Evolutionary conservation across 1,140 invertebrate genomes (phyloP).

Genomic region (Lamellibrachia luymesi): DNA sequence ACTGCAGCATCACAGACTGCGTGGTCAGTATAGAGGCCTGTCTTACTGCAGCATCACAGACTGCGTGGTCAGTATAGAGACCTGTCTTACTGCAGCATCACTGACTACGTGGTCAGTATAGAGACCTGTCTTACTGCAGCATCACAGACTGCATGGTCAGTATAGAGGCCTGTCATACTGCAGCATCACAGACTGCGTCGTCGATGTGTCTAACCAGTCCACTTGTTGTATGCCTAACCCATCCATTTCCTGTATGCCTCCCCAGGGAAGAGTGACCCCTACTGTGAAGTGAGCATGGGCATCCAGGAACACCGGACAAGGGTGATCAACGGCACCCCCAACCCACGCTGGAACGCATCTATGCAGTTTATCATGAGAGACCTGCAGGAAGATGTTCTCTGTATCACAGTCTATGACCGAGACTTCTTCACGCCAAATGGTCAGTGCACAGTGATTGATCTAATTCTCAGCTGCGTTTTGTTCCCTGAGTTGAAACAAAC

Average conservation of each 20-base stretch:
- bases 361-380: conserved; percentile 81
- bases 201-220: not conserved
- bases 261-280: conserved; percentile 66
- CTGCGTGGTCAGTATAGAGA: too few relatives aligned
- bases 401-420: conserved; percentile 76
- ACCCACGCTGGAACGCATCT: conserved; percentile 76
- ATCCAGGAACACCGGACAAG: conserved; percentile 73
- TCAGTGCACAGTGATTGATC: conserved; percentile 43
- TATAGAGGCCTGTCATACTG: too few relatives aligned
- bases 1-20: too few relatives aligned
- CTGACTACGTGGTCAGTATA: too few relatives aligned
- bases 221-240: not conserved
- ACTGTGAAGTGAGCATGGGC: conserved; percentile 78
- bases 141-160: too few relatives aligned
- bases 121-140: too few relatives aligned
- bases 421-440: conserved; percentile 77
- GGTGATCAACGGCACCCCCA: conserved; percentile 64
- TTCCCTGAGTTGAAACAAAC: too few relatives aligned
- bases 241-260: not conserved
- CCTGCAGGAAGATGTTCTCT: conserved; percentile 72
- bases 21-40: too few relatives aligned
- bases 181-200: too few relatives aligned
- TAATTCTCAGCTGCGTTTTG: too few relatives aligned
- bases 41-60: too few relatives aligned
- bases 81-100: too few relatives aligned